Evolutionary conservation across 2,113 vertebrate species (phyloP).

Genomic region (Blennius ocellaris): DNA sequence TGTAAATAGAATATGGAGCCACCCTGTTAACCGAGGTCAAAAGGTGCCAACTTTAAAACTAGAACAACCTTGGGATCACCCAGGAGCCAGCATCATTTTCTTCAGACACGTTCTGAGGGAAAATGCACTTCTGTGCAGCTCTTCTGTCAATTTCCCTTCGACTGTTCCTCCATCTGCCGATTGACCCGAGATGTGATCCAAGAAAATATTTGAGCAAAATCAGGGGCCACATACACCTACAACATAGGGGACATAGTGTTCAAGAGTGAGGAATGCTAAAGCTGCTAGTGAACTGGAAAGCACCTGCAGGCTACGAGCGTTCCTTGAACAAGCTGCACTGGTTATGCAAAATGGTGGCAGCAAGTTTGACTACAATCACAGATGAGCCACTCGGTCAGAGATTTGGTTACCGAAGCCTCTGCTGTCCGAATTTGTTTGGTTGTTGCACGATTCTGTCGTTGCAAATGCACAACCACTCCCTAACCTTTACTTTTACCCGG

Average conservation of each 20-base stretch:
- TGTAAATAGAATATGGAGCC: conserved; percentile 22
- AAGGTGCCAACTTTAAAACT: conserved; percentile 14
- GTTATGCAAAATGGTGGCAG: conserved; percentile 54
- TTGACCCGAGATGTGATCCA: conserved; percentile 6
- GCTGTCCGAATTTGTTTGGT: background rate
- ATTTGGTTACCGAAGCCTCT: conserved; percentile 27
- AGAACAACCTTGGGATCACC: conserved; percentile 12
- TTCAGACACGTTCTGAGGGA: background rate
- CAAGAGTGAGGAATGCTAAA: conserved; percentile 52
- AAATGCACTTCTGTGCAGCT: background rate
- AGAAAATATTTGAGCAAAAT: conserved; percentile 25
- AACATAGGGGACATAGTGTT: conserved; percentile 51
- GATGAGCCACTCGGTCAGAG: conserved; percentile 24
- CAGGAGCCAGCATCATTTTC: background rate
- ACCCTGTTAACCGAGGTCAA: conserved; percentile 15
- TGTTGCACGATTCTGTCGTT: conserved; percentile 4
- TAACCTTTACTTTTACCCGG: background rate
- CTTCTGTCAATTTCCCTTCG: background rate
- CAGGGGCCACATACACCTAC: conserved; percentile 10
- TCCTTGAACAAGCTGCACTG: conserved; percentile 53
- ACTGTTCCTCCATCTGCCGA: conserved; percentile 3
- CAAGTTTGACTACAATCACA: conserved; percentile 44
- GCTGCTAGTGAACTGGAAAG: conserved; percentile 52
- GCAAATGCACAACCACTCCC: background rate
- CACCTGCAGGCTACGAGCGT: conserved; percentile 54